These are phyloP conservation scores for Dromas ardeola DNA, from an alignment of 2,113 vertebrate genomes.

Conservation along the genomic window DNA sequence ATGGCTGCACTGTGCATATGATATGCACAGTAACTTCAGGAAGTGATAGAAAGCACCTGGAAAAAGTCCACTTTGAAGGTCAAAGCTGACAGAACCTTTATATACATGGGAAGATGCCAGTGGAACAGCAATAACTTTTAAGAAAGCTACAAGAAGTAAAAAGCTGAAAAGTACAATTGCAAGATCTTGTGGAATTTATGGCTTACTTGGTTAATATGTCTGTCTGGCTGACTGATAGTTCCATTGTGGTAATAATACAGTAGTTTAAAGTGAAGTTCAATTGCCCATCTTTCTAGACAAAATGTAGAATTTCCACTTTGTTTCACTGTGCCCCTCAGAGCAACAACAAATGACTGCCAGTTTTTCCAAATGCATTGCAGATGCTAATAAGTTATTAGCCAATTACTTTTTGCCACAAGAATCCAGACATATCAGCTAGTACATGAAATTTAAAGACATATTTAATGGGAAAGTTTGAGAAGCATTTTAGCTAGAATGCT, in stretches of 20 bases:
- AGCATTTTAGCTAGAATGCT: not conserved
- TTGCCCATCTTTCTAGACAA: conserved; percentile 46
- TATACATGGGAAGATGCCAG: conserved; percentile 3
- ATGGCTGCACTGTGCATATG: not conserved
- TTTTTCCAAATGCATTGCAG: conserved; percentile 19
- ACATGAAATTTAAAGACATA: not conserved
- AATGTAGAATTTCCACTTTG: conserved; percentile 22
- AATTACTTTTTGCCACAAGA: conserved; percentile 38
- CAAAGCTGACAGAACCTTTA: conserved; percentile 47
- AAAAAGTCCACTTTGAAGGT: conserved; percentile 38
- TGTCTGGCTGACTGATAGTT: conserved; percentile 40
- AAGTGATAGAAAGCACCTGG: conserved; percentile 10
- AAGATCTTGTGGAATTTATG: conserved; percentile 33
- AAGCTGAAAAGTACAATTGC: conserved; percentile 23
- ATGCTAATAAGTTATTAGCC: conserved; percentile 47
- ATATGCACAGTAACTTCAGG: conserved; percentile 5
- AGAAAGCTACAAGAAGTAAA: conserved; percentile 18
- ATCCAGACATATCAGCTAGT: not conserved
- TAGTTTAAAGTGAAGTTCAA: conserved; percentile 39
- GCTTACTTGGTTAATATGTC: conserved; percentile 43
- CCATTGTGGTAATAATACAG: conserved; percentile 31
- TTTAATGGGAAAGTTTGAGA: not conserved
- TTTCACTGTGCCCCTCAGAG: conserved; percentile 19
- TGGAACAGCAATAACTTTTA: conserved; percentile 38
- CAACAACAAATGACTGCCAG: not conserved